Evolutionary conservation across 2,888 invertebrate genomes (phyloP).

Genomic region (Rhagophthalmus giganteus): DNA sequence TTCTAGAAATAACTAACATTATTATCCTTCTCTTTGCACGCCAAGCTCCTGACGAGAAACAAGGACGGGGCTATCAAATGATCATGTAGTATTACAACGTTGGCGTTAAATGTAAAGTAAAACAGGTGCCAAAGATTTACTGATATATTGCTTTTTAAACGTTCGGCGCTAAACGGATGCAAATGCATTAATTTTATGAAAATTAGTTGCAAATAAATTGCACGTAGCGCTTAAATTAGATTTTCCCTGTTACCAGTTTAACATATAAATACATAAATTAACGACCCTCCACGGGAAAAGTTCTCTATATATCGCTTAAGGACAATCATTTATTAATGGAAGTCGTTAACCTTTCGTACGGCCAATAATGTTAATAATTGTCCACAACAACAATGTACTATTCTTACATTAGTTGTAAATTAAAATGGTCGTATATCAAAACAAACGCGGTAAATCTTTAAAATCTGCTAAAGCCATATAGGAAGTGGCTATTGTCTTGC

Average conservation of each 20-base stretch:
- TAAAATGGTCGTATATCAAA: neutral
- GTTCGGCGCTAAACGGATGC: conserved; percentile 15
- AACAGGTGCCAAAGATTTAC: conserved; percentile 16
- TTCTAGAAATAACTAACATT: too few relatives aligned
- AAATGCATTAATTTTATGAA: conserved; percentile 31
- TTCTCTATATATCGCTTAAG: neutral
- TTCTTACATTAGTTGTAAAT: neutral
- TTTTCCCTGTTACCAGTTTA: neutral
- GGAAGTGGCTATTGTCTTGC: too few relatives aligned
- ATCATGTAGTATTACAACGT: neutral
- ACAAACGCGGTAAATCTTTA: too few relatives aligned
- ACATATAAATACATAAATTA: neutral
- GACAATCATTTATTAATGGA: neutral
- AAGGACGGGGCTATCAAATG: neutral
- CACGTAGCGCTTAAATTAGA: conserved; percentile 28
- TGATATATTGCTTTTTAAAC: conserved; percentile 26
- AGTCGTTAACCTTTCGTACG: too few relatives aligned
- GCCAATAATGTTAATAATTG: too few relatives aligned
- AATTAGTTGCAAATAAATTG: conserved; percentile 31
- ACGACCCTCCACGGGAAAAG: neutral
- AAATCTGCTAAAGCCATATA: too few relatives aligned
- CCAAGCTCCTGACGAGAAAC: neutral
- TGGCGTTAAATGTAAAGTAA: conserved; percentile 10
- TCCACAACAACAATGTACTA: neutral
- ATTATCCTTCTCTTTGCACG: neutral